phyloP scores from a whole-genome alignment of 2,888 invertebrate genomes.

The Thera britannica region DNA sequence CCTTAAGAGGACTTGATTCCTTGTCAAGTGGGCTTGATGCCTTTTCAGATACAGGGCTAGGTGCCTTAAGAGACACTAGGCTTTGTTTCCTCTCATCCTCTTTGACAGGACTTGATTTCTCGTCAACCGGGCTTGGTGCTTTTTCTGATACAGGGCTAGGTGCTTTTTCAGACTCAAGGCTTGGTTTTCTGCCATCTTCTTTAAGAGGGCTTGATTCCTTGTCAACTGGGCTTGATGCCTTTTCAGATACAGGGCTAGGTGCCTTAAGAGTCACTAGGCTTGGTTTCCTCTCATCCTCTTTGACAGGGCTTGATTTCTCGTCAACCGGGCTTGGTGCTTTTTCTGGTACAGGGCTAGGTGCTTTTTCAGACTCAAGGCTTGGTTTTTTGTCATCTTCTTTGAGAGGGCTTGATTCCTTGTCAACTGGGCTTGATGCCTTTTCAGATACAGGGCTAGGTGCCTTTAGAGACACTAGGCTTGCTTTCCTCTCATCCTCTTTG shows the following conservation, averaged over 20 bases:
- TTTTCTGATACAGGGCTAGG: constrained; percentile 16
- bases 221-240: constrained; percentile 9
- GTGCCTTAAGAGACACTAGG: constrained; percentile 10
- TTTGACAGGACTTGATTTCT: too few species aligned
- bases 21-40: constrained; percentile 10
- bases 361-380: too few species aligned
- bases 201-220: constrained; percentile 1
- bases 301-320: too few species aligned
- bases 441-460: too few species aligned
- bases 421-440: constrained; percentile 5
- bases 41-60: constrained; percentile 9
- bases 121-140: constrained; percentile 10
- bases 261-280: too few species aligned
- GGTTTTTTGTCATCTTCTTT: too few species aligned
- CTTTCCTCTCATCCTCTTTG: not conserved
- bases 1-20: constrained; percentile 13
- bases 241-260: too few species aligned
- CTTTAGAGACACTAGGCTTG: constrained; percentile 27
- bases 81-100: too few species aligned
- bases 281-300: too few species aligned
- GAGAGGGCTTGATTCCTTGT: not conserved
- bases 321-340: constrained; percentile 20
- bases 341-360: too few species aligned
- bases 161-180: constrained; percentile 16
- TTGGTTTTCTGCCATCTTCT: constrained; percentile 6